Base-by-base conservation (phyloP, 2,888 invertebrate species). In the Aelia acuminata region DNA sequence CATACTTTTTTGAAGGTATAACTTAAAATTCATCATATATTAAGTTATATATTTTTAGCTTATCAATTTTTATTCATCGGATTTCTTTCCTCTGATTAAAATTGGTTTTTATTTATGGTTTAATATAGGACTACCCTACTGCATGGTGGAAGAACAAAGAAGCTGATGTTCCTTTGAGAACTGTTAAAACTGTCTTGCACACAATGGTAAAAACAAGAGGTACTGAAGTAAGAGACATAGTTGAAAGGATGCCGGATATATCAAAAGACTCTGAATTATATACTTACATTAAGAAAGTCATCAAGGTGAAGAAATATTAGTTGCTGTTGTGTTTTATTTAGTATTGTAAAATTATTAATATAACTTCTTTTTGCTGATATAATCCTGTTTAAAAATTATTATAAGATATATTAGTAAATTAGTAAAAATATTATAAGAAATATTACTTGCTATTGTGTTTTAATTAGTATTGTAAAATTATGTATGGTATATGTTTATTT, bases 161-260 rank as follows among this genome's bases (percentile, higher is more conserved):
- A 0, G 94, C 95, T 39, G 98, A 98, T 92, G 97, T 97, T n/a
- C 98, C 98, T 1, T 93, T 96, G 91, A 92, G 94, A 91, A 99
- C 99, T 22, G 95, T 99, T 85, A 98, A 98, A 93, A 99, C 99
- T 0, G 94, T 99, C 90, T 94, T 99, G 88, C 98, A 98, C 92
- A 96, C 97, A 88, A 95, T 98, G 94, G 97, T 97, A 89, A 97
- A 97, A 93, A 95, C 96, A 90, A 97, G 97, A 92, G 98, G 98
- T 7, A 95, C 95, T 88, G 94, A 95, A 87, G 96, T 98, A 90
- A 94, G 97, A 91, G 95, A 95, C 91, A 96, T 98, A 92, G 93
- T 97, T 87, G 95, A 95, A 39, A 95, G 95, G 39, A 91, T 93
- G 70, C 92, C 92, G 43, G 91, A 92, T 88, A 92, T 94, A 70